Conservation (phyloP, 2,113 vertebrate genomes). For the Chaetorhynchus papuensis region DNA sequence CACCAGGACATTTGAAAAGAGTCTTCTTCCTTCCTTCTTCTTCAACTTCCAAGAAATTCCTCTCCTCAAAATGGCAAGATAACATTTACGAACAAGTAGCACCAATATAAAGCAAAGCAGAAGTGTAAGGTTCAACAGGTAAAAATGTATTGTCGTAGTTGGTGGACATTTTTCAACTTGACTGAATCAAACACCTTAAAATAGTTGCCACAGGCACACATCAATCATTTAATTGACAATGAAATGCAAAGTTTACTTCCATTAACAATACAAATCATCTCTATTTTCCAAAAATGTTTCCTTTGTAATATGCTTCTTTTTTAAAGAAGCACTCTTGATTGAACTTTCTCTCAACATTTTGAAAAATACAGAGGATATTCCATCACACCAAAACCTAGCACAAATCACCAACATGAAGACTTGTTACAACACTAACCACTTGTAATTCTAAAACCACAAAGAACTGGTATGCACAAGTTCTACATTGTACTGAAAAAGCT, state of each 20-base stretch:
- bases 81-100: neutral
- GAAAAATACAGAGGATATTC: neutral
- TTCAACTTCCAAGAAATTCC: neutral
- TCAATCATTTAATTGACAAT: neutral
- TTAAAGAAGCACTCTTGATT: neutral
- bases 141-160: neutral
- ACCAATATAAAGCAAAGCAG: neutral
- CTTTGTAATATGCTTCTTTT: neutral
- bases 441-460: neutral
- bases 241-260: neutral
- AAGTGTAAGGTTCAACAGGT: neutral
- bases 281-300: neutral
- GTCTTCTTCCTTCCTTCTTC: neutral
- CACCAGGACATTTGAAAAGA: neutral
- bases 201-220: neutral
- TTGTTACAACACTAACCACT: neutral
- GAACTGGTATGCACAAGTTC: neutral
- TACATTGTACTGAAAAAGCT: neutral
- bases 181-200: neutral
- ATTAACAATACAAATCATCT: neutral
- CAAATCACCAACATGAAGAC: neutral
- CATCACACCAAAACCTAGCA: neutral
- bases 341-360: neutral
- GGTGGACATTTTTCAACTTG: neutral
- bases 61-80: neutral